These are phyloP conservation scores for Ooceraea biroi DNA, from an alignment of 1,140 invertebrate genomes.

Conservation along the genomic window DNA sequence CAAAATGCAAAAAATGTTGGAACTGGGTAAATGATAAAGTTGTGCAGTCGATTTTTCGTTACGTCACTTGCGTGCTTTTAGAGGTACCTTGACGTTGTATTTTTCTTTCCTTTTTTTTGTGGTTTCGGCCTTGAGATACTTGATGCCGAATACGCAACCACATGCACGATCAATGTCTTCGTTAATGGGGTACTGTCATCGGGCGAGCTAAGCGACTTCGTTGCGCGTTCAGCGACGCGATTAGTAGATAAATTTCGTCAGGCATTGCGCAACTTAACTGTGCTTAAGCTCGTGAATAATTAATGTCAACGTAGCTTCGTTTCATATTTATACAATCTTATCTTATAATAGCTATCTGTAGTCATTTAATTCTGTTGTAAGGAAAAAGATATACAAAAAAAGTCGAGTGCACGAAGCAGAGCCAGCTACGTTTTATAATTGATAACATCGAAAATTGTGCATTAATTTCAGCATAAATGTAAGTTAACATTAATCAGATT, in stretches of 20 bases:
- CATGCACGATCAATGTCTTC: constrained; percentile 28
- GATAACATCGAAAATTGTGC: neutral
- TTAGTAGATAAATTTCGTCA: constrained; percentile 44
- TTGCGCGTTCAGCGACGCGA: neutral
- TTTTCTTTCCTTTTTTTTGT: constrained; percentile 8
- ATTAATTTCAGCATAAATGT: neutral
- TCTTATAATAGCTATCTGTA: constrained; percentile 39
- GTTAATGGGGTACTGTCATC: constrained; percentile 48
- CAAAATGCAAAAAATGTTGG: too few relatives aligned
- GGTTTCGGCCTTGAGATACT: neutral
- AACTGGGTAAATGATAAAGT: too few relatives aligned
- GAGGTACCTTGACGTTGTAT: neutral
- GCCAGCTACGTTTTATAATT: constrained; percentile 4
- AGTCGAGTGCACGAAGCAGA: constrained; percentile 2
- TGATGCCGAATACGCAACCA: constrained; percentile 10
- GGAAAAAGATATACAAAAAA: neutral
- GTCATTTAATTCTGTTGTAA: constrained; percentile 1
- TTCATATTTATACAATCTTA: constrained; percentile 14
- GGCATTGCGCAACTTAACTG: constrained; percentile 14
- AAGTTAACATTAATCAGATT: constrained; percentile 12
- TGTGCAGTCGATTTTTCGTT: too few relatives aligned
- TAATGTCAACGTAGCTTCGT: constrained; percentile 31
- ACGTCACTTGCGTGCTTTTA: neutral
- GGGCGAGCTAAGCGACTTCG: constrained; percentile 33
- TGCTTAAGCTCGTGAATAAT: constrained; percentile 40